Evolutionary conservation across 2,797 vertebrate species (phyloP).

Genomic region (Phataginus tetradactyla): DNA sequence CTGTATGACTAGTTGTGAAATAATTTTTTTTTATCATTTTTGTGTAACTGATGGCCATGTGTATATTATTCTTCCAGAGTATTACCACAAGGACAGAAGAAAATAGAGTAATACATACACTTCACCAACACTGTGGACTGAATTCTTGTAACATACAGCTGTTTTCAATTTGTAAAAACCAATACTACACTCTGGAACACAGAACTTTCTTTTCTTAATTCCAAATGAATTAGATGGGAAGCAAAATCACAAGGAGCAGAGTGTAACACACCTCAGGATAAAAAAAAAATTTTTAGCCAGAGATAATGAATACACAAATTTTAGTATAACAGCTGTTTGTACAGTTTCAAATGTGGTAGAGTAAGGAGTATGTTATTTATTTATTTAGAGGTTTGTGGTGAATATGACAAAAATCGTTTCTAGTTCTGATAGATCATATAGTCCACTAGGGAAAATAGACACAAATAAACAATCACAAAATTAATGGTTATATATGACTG

Average conservation of each 20-base stretch:
- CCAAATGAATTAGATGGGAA: slow-evolving; percentile 3
- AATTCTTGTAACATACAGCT: slow-evolving; percentile 32
- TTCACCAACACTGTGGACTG: not conserved
- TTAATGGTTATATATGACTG: not conserved
- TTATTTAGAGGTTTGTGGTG: not conserved
- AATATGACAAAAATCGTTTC: not conserved
- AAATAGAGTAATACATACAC: not conserved
- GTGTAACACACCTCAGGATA: not conserved
- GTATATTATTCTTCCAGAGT: slow-evolving; percentile 38
- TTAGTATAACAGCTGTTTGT: not conserved
- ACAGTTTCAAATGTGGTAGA: not conserved
- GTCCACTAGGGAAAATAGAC: not conserved
- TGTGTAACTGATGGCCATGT: slow-evolving; percentile 59
- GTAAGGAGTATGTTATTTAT: not conserved
- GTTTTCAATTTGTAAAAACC: slow-evolving; percentile 49
- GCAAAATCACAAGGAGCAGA: not conserved
- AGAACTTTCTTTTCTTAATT: slow-evolving; percentile 22
- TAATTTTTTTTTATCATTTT: slow-evolving; percentile 47
- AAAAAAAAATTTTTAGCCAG: not conserved
- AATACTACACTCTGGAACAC: not conserved
- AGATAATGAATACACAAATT: not conserved
- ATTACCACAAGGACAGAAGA: slow-evolving; percentile 23
- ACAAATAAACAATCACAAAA: not conserved
- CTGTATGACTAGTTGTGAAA: slow-evolving; percentile 40
- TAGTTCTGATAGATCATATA: not conserved